Evolutionary conservation across 1,140 invertebrate genomes (phyloP), one percentile per base, ranked within the genome.

Genomic region (Penaeus vannamei): DNA sequence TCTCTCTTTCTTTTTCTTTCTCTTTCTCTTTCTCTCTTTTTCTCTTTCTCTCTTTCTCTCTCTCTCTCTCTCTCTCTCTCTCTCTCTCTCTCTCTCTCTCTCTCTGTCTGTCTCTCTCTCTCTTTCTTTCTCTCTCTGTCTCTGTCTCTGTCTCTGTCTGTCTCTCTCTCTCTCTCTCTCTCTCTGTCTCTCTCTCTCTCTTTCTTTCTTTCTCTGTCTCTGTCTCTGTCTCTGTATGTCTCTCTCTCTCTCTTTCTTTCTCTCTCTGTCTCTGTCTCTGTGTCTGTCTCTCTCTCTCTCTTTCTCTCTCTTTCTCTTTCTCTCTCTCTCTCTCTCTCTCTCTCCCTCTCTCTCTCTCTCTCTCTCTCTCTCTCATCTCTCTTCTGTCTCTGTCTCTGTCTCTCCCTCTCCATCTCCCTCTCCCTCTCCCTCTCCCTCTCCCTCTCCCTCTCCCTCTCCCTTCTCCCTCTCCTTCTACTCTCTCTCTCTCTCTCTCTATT

Each of bases 41-140:
- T 66, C 64, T 66, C 7, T 66, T 12, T 66, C 7, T 66, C 64
- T 66, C 64, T 66, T 12, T 66, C 64, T 66, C 64, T 66, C 64
- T 66, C 64, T 66, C 64, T 66, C 64, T 66, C 64, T 66, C 64
- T 66, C 64, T 66, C 64, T 66, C 64, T 66, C 64, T 66, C 4
- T 66, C 64, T 5, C 64, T 66, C 64, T 66, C 7, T 42, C 36
- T 5, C 36, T 36, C 36, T 36, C 36, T 36, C 36, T 36, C 36
- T 36, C 1, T 42, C 36, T 42, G 0, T 42, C 36, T 42, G 4
- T 42, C 3, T 42, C 4, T 42, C 4, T 42, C 4, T 42, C 64
- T 66, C 64, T 66, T 12, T 66, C 64, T 26, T 12, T 66, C 7
- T 26, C 64, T 23, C 64, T 23, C 64, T 23, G 4, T 23, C 64